Base-by-base conservation (phyloP, 64 coral and sea anemone species). In the Hydrozoanthus tunicans region DNA sequence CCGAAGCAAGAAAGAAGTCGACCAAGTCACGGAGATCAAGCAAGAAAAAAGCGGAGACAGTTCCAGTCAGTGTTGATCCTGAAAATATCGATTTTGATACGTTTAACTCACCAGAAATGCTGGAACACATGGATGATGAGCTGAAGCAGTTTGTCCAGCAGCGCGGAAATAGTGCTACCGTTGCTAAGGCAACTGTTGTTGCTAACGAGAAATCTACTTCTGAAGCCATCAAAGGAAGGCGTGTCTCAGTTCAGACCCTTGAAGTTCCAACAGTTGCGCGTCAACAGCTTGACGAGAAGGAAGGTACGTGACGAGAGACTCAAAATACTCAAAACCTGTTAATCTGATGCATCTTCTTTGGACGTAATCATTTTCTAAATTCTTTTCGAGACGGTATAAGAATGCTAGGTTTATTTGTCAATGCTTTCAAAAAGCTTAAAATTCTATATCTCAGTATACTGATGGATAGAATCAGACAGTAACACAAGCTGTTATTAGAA, bases 21-120 rank as follows among this genome's bases (percentile, higher is more conserved):
- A 68, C 78, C 5, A 94, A 96, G 85, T 13, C 26, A 0, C 57
- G 59, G 13, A 96, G 91, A 89, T 83, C 83, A 60, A 68, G 80
- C 17, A 94, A 84, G 68, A 94, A 93, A 62, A 91, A 94, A 65
- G 64, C 26, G 6, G 82, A 96, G 17, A 73, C n/a, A 3, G 77
- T 17, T 20, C 52, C 77, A 12, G 64, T 91, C 9, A 77, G 51
- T 57, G 73, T 96, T 6, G 92, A 96, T 27, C 95, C 95, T 12
- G 77, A 96, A 51, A 94, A 94, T 77, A 96, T 96, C n/a, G 92
- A 96, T 53, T 94, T 96, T 94, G 89, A 96, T 32, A 64, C 83
- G 5, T 96, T 96, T 62, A 96, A 91, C 95, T 91, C 95, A 10
- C 92, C 95, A 9, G 95, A 96, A 59, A 94, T 96, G 95, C 61